Base-by-base conservation (phyloP, 2,113 vertebrate genomes). In the Alouatta palliata region DNA sequence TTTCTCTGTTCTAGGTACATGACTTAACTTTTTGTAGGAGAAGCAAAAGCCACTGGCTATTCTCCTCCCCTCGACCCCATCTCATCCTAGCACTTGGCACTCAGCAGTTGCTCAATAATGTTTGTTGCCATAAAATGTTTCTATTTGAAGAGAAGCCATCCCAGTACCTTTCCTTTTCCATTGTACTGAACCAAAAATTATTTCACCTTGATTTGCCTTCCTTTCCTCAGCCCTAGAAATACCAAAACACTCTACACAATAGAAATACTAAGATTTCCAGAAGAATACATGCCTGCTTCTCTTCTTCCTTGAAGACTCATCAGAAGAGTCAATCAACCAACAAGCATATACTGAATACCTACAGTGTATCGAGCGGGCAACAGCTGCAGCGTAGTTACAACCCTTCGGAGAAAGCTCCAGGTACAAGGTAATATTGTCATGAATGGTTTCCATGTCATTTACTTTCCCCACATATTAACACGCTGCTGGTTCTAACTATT, bases 251-350 rank as follows among this genome's bases (percentile, higher is more conserved):
- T 84, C 21, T 71, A 25, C 58, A 21, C 27, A 88, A 27, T 58
- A 16, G 16, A 91, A 94, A 81, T 71, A 85, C 25, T 45, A 90
- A 84, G 40, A 93, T 82, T 89, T 95, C 90, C 49, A 92, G 30
- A 90, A 56, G 56, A 91, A 87, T 90, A 86, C 17, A 79, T 37
- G 40, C 30, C 81, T 81, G 45, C 40, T 56, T 93, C 49, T 92
- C 68, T 93, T 95, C 83, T 87, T 93, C 80, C 68, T 52, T 79
- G 37, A 45, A 92, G 54, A 76, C 13, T 79, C 90, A 90, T 85
- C 32, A 82, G 71, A 32, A 86, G 35, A 89, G 61, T 83, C 79
- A 91, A 35, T 81, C 81, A 73, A 61, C 16, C 25, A 92, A 81
- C 52, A 90, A 84, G n/a, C 17, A 27, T 20, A 52, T 47, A 81